Conservation (phyloP, 1,140 invertebrate species). For the Spodoptera frugiperda region DNA sequence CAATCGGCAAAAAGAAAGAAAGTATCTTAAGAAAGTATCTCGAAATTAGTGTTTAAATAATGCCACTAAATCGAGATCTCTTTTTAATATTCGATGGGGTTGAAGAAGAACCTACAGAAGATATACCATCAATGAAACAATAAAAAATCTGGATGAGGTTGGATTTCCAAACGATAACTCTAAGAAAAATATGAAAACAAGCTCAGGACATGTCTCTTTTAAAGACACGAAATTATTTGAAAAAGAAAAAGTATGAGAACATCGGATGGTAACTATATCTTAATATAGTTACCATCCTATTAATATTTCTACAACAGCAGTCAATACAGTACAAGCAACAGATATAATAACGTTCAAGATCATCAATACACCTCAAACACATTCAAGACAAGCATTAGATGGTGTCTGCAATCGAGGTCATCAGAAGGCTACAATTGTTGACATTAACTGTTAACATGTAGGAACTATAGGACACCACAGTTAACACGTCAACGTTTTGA, state of each 20-base stretch:
- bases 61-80: not conserved
- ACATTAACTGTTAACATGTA: not conserved
- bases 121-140: no score
- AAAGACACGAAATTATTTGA: no score
- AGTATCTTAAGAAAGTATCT: no score
- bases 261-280: no score
- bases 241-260: no score
- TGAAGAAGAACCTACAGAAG: not conserved
- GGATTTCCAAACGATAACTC: no score
- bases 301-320: not conserved
- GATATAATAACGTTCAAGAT: conserved; percentile 14
- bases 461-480: conserved; percentile 9
- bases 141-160: no score
- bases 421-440: conserved; percentile 21
- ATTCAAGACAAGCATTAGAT: not conserved
- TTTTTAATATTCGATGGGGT: not conserved
- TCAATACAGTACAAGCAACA: conserved; percentile 8
- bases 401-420: conserved; percentile 20
- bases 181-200: no score
- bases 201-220: no score
- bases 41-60: not conserved
- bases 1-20: no score
- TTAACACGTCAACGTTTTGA: conserved; percentile 15
- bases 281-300: not conserved
- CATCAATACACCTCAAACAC: not conserved